Conservation (phyloP, 2,113 vertebrate species). For the Ctenomys sociabilis region DNA sequence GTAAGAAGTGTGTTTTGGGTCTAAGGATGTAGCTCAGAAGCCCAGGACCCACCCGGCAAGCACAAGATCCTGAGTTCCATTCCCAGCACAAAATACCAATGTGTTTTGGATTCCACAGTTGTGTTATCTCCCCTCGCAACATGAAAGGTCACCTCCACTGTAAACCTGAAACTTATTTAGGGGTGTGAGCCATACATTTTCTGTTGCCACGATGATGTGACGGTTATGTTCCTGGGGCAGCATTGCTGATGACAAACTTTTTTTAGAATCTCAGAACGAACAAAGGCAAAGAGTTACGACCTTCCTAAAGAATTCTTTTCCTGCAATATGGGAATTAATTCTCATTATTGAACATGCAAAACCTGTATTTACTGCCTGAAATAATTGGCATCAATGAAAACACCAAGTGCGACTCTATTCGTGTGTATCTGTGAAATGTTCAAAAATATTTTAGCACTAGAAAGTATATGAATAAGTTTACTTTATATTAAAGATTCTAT, state of each 20-base stretch:
- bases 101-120: constrained; percentile 93
- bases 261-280: constrained; percentile 88
- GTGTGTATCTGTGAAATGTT: neutral
- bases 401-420: neutral
- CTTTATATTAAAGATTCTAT: constrained; percentile 37
- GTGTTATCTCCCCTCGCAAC: constrained; percentile 89
- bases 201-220: constrained; percentile 67
- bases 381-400: constrained; percentile 63
- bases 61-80: too few species aligned
- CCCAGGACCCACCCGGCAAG: too few species aligned
- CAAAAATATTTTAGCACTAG: neutral
- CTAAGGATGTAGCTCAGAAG: too few species aligned
- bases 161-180: constrained; percentile 89
- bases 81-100: constrained; percentile 61
- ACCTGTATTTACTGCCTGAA: constrained; percentile 92
- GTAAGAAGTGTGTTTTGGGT: constrained; percentile 89
- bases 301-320: constrained; percentile 93
- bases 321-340: constrained; percentile 87
- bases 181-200: constrained; percentile 89
- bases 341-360: constrained; percentile 93
- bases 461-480: neutral
- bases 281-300: constrained; percentile 72
- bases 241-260: constrained; percentile 91
- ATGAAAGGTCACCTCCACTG: constrained; percentile 88
- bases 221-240: constrained; percentile 85